phyloP scores from a whole-genome alignment of 2,113 vertebrate genomes.

The Gavia stellata region DNA sequence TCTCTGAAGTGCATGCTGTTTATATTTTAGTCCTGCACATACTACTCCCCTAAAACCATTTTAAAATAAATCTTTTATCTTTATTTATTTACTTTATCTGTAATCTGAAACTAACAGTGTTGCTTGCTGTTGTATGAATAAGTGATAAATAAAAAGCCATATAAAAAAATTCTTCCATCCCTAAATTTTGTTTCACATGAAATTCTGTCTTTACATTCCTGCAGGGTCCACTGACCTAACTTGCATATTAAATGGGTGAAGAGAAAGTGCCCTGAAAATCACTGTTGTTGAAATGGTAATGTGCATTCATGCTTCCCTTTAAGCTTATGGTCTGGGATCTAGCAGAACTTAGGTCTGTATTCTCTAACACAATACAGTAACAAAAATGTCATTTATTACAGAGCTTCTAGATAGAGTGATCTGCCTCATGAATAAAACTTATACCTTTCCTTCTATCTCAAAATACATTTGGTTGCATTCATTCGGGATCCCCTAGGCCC shows the following conservation, averaged over 20 bases:
- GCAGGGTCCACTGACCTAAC: not conserved
- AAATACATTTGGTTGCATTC: not conserved
- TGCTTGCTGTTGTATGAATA: not conserved
- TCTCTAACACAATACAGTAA: not conserved
- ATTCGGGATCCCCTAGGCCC: fast-evolving
- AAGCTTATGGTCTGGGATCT: not conserved
- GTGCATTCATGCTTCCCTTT: not conserved
- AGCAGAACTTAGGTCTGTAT: not conserved
- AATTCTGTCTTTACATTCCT: not conserved
- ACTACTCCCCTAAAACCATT: not conserved
- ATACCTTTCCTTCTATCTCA: not conserved
- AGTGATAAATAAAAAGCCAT: not conserved
- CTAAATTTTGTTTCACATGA: not conserved
- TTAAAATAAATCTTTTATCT: not conserved
- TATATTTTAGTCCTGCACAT: not conserved
- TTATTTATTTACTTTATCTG: not conserved
- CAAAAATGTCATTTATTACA: not conserved
- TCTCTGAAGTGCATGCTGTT: not conserved
- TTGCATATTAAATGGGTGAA: not conserved
- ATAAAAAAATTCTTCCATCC: not conserved
- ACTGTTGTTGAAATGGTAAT: not conserved
- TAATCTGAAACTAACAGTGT: not conserved
- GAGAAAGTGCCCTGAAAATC: not conserved
- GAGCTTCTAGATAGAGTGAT: not conserved
- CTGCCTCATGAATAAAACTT: not conserved